Percentiles rank a stretch among this genome's conserved stretches.
phyloP scores from a whole-genome alignment of 2,113 vertebrate species.

The Pogona vitticeps region DNA sequence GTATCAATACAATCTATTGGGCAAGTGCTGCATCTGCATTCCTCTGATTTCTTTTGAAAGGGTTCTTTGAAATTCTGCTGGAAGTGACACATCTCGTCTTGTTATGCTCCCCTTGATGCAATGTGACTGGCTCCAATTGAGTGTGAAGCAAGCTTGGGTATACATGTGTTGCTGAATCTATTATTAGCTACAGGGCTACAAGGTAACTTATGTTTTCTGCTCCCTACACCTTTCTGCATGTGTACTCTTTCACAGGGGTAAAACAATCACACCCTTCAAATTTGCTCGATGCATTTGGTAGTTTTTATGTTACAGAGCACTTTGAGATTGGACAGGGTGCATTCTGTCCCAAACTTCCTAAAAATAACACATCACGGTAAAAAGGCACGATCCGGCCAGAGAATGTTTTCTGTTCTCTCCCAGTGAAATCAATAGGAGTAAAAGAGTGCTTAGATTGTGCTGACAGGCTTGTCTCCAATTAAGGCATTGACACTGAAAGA shows the following conservation, averaged over 20 bases:
- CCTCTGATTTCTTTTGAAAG: neutral
- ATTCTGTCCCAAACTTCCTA: neutral
- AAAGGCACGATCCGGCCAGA: neutral
- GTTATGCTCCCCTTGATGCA: slow-evolving; percentile 7
- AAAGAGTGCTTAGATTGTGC: neutral
- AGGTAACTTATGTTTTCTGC: neutral
- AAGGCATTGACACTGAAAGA: neutral
- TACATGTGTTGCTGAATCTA: neutral
- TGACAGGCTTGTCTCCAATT: neutral
- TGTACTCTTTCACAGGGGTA: neutral
- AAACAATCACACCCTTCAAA: neutral
- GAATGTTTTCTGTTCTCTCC: neutral
- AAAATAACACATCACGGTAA: neutral
- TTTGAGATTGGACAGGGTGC: neutral
- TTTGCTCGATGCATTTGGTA: neutral
- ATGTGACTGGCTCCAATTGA: slow-evolving; percentile 44
- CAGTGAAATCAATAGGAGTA: neutral
- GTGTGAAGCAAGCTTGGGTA: slow-evolving; percentile 38
- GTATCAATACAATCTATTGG: neutral
- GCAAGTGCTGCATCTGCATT: neutral
- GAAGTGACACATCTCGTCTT: slow-evolving; percentile 30
- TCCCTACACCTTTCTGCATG: neutral
- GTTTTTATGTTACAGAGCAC: neutral
- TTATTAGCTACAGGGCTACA: slow-evolving; percentile 29
- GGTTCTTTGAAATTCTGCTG: slow-evolving; percentile 25